Evolutionary conservation across 2,113 vertebrate species (phyloP), one percentile per base, ranked within the genome.

Genomic region (Passer montanus): DNA sequence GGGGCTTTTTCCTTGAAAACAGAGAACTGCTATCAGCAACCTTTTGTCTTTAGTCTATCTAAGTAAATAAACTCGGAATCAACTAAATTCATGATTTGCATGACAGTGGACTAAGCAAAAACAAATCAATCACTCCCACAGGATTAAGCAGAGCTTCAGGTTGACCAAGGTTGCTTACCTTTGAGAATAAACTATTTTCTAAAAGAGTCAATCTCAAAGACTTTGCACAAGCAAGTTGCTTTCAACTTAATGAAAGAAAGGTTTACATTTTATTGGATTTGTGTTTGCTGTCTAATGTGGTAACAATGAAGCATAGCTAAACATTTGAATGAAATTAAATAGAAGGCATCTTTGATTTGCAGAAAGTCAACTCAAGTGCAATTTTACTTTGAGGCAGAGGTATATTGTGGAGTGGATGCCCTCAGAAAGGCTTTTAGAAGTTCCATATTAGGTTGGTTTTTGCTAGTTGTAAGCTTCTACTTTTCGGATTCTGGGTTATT

Each of bases 141-240:
- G 66, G 94, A 96, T 96, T 95, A 96, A 96, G 78, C 8, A 88
- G 63, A 84, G 74, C 81, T 97, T 94, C 84, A 59, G 84, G 91
- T 31, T 96, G 95, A 97, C 76, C 73, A 91, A 96, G 82, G 85
- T 88, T 96, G 69, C 91, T 96, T 95, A 94, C 84, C 52, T 97
- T 93, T 86, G 92, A 97, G 88, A 95, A 97, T 93, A 93, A 95
- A 96, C 79, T 95, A 37, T 87, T 94, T 94, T 94, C 87, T 97
- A 76, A 93, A 93, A 96, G 94, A 96, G 89, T 88, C 83, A 82
- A 69, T 95, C 92, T 90, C 66, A 95, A 94, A 96, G 93, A 91
- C 74, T 97, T 95, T 90, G 86, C 96, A 94, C 63, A 93, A 96
- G 63, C 56, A 90, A 97, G 39, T 86, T 49, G 20, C 79, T 97